These are phyloP conservation scores for Lethrus apterus DNA, from an alignment of 1,140 invertebrate species.

Conservation along the genomic window DNA sequence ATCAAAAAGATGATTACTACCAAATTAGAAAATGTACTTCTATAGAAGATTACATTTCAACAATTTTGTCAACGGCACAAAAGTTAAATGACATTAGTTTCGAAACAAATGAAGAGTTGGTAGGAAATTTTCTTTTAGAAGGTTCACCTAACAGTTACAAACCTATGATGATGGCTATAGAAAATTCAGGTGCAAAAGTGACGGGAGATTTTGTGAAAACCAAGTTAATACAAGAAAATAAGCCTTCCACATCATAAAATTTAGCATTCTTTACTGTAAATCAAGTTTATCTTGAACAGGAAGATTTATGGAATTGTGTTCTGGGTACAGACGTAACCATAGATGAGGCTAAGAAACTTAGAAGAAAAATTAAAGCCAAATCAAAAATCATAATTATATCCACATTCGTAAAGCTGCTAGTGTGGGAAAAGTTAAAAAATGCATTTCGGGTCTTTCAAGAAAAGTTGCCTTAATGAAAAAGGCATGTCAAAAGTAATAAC, in stretches of 20 bases:
- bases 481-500: too few species aligned
- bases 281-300: not conserved
- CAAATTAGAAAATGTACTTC: too few species aligned
- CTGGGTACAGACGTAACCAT: not conserved
- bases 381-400: too few species aligned
- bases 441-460: too few species aligned
- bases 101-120: slow-evolving; percentile 34
- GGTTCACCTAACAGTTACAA: slow-evolving; percentile 36
- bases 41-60: too few species aligned
- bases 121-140: slow-evolving; percentile 34
- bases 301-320: not conserved
- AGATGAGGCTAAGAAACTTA: not conserved
- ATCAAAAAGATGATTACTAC: too few species aligned
- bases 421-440: too few species aligned
- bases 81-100: slow-evolving; percentile 33
- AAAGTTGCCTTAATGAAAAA: too few species aligned
- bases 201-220: slow-evolving; percentile 37
- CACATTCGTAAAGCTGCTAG: too few species aligned
- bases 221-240: slow-evolving; percentile 38
- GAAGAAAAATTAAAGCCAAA: not conserved
- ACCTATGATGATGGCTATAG: slow-evolving; percentile 42
- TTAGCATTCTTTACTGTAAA: not conserved
- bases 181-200: slow-evolving; percentile 34
- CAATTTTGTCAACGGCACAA: slow-evolving; percentile 32
- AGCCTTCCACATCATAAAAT: too few species aligned